phyloP scores from a whole-genome alignment of 1,140 invertebrate species.

The Pseudobourletiella spinata region DNA sequence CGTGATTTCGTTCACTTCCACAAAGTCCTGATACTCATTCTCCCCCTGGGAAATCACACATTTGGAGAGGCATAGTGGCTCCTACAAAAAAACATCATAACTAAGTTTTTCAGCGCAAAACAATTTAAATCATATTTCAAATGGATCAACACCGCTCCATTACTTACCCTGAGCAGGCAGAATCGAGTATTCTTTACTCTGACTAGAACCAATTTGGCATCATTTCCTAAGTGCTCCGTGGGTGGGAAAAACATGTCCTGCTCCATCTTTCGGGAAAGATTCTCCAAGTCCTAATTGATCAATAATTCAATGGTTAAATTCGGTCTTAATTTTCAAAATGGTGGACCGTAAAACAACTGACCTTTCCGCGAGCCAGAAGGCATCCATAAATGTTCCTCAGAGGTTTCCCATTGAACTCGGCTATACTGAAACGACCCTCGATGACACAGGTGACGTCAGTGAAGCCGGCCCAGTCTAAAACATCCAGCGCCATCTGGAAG shows the following conservation, averaged over 20 bases:
- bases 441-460: conserved; percentile 31
- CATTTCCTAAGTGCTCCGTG: conserved; percentile 50
- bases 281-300: conserved; percentile 28
- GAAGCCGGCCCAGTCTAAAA: conserved; percentile 74
- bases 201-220: conserved; percentile 71
- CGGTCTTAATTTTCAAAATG: no score
- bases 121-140: neutral
- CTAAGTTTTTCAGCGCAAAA: no score
- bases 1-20: conserved; percentile 87
- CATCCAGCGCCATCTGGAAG: conserved; percentile 72
- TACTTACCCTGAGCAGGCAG: conserved; percentile 64
- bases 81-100: conserved; percentile 44
- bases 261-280: conserved; percentile 29
- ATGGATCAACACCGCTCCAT: neutral
- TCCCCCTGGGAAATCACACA: conserved; percentile 77
- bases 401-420: conserved; percentile 32
- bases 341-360: conserved; percentile 3
- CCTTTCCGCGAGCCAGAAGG: conserved; percentile 35
- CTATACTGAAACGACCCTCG: conserved; percentile 26
- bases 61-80: conserved; percentile 78
- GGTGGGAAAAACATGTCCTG: conserved; percentile 35
- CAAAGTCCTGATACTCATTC: conserved; percentile 80
- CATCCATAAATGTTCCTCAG: conserved; percentile 30
- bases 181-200: conserved; percentile 84
- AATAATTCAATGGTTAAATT: neutral